Base-by-base conservation (phyloP, 2,113 vertebrate genomes). In the Verasper variegatus region DNA sequence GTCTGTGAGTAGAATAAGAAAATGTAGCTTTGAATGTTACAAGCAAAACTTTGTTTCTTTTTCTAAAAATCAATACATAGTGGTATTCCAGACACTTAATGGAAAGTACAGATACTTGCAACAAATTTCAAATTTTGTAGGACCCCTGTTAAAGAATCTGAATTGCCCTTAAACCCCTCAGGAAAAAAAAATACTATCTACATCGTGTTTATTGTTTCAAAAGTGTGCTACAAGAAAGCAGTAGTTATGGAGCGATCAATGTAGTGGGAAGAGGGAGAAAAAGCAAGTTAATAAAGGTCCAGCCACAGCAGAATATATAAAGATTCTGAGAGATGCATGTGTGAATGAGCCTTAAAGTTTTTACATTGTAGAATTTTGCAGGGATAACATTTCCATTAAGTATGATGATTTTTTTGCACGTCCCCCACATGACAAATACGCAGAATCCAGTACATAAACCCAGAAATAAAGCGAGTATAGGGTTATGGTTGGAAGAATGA, bases 221-320 rank as follows among this genome's bases (percentile, higher is more conserved):
- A 70, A 79, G 68, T 65, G 55, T 67, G 60, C 51, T 23, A 61
- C 56, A 26, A 21, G 24, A 47, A 80, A 49, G 47, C 35, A 69
- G 67, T 71, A 61, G 76, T 74, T 60, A 61, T 8, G 47, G 24
- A 58, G 23, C 61, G 79, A 82, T 78, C 71, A 75, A 56, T 64
- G 78, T 31, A 27, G 49, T 58, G 60, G 51, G 71, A 79, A 21
- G 10, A 40, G 72, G 54, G 54, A 68, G 78, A 51, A 64, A 81
- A 81, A 61, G 2, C 9, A 13, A 13, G 74, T 52, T 62, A 26
- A 62, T 40, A 58, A 3, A 21, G 60, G 42, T 26, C 26, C 10
- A 65, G n/a, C 31, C 62, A 63, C 40, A 35, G 58, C 47, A 23
- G 27, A 66, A 70, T 26, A 68, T 45, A 14, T 20, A 27, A 26